Evolutionary conservation across 2,113 vertebrate species (phyloP), one percentile per base, ranked within the genome.

Genomic region (Dicentrarchus labrax): DNA sequence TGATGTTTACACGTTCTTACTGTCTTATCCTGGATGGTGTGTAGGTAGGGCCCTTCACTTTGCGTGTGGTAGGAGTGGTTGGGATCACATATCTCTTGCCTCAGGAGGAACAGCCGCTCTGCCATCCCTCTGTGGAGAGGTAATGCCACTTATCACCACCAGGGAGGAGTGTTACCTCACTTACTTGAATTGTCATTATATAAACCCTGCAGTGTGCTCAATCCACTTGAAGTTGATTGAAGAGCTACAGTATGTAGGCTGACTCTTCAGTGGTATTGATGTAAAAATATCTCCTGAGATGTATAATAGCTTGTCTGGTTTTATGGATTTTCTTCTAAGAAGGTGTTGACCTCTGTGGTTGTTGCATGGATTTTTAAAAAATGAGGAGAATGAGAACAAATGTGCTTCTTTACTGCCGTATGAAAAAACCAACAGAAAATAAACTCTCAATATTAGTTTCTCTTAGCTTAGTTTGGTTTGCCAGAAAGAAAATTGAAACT

Each of bases 61-160:
- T 99, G 92, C 97, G 98, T 59, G 98, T 99, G 90, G 98, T 99
- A 30, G 98, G 98, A 60, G 98, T 98, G 54, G 97, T 99, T 82
- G 98, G 98, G 56, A 99, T 99, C 87, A 99, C 98, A 0, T 99
- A 99, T 93, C 94, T 99, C 88, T 90, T 99, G 92, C 98, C 98
- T 88, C 98, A 99, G 91, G 98, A 99, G 91, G 98, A 99, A 83
- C 95, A 97, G 84, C 98, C 98, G 5, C 95, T 99, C 80, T 97
- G 97, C 92, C 98, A 99, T 87, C 96, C 97, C 0, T 97, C 97
- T 1, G 98, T 99, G 86, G 98, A 99, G 95, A 97, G 98, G 98
- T 94, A 94, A 89, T 84, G 8, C 19, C 59, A 16, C 47, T 11
- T 8, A 10, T 24, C 19, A 41, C 84, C 94, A 88, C 82, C 24